phyloP scores from a whole-genome alignment of 2,888 invertebrate genomes.

The Notodonta ziczac region DNA sequence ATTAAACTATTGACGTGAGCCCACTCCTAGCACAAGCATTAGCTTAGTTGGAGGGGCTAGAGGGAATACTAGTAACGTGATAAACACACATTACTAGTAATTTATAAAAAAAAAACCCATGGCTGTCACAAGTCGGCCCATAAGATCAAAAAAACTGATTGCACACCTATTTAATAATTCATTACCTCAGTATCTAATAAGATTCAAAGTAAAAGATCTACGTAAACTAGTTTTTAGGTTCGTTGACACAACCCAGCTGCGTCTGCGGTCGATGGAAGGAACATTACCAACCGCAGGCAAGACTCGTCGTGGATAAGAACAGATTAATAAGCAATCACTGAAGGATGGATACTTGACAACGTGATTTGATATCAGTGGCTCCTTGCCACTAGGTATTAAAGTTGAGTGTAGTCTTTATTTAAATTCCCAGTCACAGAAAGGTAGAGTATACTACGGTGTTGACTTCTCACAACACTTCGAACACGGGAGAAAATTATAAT shows the following conservation, averaged over 20 bases:
- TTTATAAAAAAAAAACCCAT: too few relatives aligned
- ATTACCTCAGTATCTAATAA: conserved; percentile 7
- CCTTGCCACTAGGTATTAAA: too few relatives aligned
- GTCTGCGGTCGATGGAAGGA: conserved; percentile 36
- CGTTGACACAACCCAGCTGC: conserved; percentile 52
- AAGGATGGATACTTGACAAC: conserved; percentile 22
- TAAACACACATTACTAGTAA: too few relatives aligned
- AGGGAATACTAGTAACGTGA: too few relatives aligned
- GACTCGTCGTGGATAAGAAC: conserved; percentile 30
- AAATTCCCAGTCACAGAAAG: too few relatives aligned
- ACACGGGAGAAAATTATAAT: not conserved
- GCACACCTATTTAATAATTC: not conserved
- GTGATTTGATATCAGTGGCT: not conserved
- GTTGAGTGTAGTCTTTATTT: too few relatives aligned
- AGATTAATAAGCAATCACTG: conserved; percentile 33
- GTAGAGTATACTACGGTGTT: too few relatives aligned
- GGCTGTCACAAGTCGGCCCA: not conserved
- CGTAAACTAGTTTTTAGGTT: conserved; percentile 62
- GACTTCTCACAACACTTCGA: too few relatives aligned
- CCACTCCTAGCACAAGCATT: too few relatives aligned
- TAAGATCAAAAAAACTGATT: not conserved
- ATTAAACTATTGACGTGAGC: too few relatives aligned
- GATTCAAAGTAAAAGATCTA: conserved; percentile 32
- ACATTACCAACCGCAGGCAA: conserved; percentile 36
- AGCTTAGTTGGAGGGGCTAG: too few relatives aligned